Evolutionary conservation across 2,113 vertebrate genomes (phyloP).

Genomic region (Carassius auratus): DNA sequence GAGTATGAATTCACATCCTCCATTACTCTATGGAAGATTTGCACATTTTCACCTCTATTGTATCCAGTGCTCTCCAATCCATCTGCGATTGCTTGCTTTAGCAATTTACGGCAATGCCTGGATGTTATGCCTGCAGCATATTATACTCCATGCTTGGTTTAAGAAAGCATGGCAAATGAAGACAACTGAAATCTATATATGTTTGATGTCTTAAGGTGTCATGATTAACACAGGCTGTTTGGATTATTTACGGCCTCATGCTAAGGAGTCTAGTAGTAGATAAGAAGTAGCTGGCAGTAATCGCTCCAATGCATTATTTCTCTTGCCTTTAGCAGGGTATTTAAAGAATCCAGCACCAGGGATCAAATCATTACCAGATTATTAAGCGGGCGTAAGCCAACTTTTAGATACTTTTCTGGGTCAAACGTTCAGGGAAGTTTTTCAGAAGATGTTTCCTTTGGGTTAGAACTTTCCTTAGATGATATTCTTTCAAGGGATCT

Average conservation of each 20-base stretch:
- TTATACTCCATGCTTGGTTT: slow-evolving; percentile 38
- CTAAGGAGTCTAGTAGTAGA: slow-evolving; percentile 39
- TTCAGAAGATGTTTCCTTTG: slow-evolving; percentile 21
- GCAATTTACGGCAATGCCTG: slow-evolving; percentile 24
- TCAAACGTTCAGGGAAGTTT: slow-evolving; percentile 20
- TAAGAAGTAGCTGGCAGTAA: slow-evolving; percentile 51
- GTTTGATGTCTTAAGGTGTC: slow-evolving; percentile 52
- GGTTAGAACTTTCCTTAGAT: slow-evolving; percentile 24
- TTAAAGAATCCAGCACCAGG: slow-evolving; percentile 45
- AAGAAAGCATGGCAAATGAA: slow-evolving; percentile 45
- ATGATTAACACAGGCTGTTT: slow-evolving; percentile 44
- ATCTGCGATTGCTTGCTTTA: slow-evolving; percentile 14
- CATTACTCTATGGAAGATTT: slow-evolving; percentile 36
- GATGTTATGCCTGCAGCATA: slow-evolving; percentile 23
- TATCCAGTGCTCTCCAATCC: slow-evolving; percentile 32
- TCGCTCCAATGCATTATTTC: slow-evolving; percentile 38
- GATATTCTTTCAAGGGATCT: neutral
- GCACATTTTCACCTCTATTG: slow-evolving; percentile 43
- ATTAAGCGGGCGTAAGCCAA: slow-evolving; percentile 21
- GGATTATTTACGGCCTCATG: slow-evolving; percentile 37
- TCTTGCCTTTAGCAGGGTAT: slow-evolving; percentile 41
- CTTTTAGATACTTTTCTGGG: slow-evolving; percentile 28
- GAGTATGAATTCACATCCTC: slow-evolving; percentile 49
- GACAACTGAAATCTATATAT: slow-evolving; percentile 48
- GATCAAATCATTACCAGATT: slow-evolving; percentile 51